Evolutionary conservation across 2,113 vertebrate genomes (phyloP), one percentile per base, ranked within the genome.

Genomic region (Atrichornis clamosus): DNA sequence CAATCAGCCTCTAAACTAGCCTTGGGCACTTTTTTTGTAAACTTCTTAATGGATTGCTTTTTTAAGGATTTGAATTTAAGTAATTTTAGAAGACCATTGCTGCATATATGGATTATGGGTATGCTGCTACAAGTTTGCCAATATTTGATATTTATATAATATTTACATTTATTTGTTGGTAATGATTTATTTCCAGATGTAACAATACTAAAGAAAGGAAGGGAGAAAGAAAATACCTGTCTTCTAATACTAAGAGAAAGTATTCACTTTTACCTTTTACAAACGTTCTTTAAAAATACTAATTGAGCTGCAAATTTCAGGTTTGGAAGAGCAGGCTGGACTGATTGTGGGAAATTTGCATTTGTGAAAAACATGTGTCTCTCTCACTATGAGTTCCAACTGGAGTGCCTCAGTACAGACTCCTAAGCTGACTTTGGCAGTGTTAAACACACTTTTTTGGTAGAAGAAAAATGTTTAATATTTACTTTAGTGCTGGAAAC

Each of bases 11-110:
- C 95, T 93, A 97, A 88, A 95, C 89, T 95, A 97, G 97, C 91
- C 93, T 95, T 96, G 92, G 95, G 96, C 96, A 95, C 74, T 97
- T 97, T 95, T 52, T 90, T 72, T 89, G 69, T 96, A 93, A 96
- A 93, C 70, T 97, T 95, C 96, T 97, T 98, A 97, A 98, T 97
- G 77, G 96, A 94, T 96, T 97, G 78, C 37, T 93, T 97, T 96
- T 94, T 95, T 91, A 95, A 95, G 84, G 85, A 87, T 93, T 91
- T 84, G 49, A 91, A 93, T 55, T 95, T 81, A 85, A 91, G 84
- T 88, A 60, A 87, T 94, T 96, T 97, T 94, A 87, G 84, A 94
- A 93, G 78, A 52, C 74, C n/a, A 32, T 77, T 96, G 50, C 62
- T 91, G 73, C 50, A 32, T 91, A 42, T 94, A 84, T 58, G 68